phyloP scores from a whole-genome alignment of 2,113 vertebrate species.

The Pyrgilauda ruficollis region DNA sequence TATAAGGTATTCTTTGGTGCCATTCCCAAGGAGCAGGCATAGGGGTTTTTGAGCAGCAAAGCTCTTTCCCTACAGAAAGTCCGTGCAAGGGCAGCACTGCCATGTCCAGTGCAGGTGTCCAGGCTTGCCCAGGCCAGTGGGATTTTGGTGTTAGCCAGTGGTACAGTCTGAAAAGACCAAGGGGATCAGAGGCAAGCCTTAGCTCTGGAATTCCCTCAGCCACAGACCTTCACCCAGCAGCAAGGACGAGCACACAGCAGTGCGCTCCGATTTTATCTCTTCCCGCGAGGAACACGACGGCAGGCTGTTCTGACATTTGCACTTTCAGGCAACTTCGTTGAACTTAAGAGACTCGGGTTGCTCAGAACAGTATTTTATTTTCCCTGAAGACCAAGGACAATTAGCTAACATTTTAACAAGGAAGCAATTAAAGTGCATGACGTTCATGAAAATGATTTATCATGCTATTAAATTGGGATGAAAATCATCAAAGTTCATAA shows the following conservation, averaged over 20 bases:
- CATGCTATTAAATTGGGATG: conserved; percentile 68
- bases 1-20: conserved; percentile 80
- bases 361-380: conserved; percentile 49
- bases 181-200: not conserved
- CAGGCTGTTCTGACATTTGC: conserved; percentile 1
- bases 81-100: not conserved
- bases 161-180: not conserved
- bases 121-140: not conserved
- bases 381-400: conserved; percentile 65
- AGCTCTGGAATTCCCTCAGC: not conserved
- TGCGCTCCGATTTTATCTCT: not conserved
- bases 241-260: not conserved
- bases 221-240: not conserved
- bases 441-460: conserved; percentile 74
- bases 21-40: conserved; percentile 74
- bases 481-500: conserved; percentile 73
- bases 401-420: conserved; percentile 76
- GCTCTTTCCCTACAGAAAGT: not conserved
- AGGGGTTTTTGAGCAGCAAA: conserved; percentile 32
- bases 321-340: not conserved
- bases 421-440: conserved; percentile 70
- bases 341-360: not conserved
- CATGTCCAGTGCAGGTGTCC: not conserved
- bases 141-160: not conserved
- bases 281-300: not conserved